These are phyloP conservation scores for Lamproptera curius DNA, from an alignment of 2,888 invertebrate genomes.

Conservation along the genomic window DNA sequence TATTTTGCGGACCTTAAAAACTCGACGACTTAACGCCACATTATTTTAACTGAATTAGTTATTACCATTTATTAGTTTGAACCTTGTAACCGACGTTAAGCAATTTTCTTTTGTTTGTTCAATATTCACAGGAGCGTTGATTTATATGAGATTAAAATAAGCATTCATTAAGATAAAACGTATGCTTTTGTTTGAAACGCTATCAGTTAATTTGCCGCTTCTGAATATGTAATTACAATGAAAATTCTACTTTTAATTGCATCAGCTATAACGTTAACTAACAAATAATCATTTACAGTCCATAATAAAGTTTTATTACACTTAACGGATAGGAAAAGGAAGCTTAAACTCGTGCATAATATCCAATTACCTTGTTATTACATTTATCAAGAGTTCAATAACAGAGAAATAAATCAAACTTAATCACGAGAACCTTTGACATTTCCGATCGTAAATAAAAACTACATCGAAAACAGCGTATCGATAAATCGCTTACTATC, in stretches of 20 bases:
- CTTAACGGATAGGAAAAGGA: background rate
- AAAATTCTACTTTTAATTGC: background rate
- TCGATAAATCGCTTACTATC: background rate
- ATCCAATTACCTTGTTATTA: background rate
- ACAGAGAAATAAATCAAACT: constrained; percentile 1
- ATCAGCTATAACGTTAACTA: background rate
- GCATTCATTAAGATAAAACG: constrained; percentile 8
- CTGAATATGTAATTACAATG: background rate
- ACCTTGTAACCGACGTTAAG: constrained; percentile 46
- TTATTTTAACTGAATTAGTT: constrained; percentile 71
- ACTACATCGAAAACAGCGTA: background rate
- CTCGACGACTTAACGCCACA: constrained; percentile 66
- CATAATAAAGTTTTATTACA: background rate
- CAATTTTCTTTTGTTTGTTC: constrained; percentile 48
- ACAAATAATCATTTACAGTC: too few species aligned
- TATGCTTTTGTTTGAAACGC: background rate
- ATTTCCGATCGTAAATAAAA: constrained; percentile 2
- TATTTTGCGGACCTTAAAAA: too few species aligned
- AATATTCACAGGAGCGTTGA: constrained; percentile 33
- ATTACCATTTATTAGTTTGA: constrained; percentile 68
- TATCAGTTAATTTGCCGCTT: background rate
- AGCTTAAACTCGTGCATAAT: background rate
- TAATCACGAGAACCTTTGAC: background rate
- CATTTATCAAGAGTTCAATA: background rate
- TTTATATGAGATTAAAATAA: constrained; percentile 2